Percentiles rank a stretch among this genome's conserved stretches.
These are phyloP conservation scores for Tetramorium bicarinatum DNA, from an alignment of 2,888 invertebrate species.

Conservation along the genomic window DNA sequence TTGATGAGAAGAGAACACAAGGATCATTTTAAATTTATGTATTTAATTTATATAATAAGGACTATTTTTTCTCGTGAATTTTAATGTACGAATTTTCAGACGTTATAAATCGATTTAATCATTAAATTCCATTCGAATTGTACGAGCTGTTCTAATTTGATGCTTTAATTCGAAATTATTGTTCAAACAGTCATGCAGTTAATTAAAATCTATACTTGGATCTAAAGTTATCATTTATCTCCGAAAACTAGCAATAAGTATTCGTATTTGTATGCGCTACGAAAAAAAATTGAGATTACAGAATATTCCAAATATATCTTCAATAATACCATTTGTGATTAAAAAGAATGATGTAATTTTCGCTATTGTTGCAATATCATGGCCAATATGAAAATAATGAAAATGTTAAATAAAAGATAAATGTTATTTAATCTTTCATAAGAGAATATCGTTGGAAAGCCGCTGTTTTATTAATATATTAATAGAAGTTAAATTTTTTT, in stretches of 20 bases:
- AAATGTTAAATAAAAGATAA: background rate
- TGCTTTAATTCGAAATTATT: background rate
- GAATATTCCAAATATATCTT: background rate
- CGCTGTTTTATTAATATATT: background rate
- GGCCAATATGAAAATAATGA: background rate
- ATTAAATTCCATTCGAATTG: background rate
- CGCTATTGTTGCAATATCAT: background rate
- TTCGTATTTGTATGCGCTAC: background rate
- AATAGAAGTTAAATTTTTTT: background rate
- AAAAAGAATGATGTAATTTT: constrained; percentile 15
- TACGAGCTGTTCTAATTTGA: background rate
- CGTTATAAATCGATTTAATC: background rate
- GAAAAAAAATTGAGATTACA: background rate
- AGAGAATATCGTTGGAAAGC: background rate
- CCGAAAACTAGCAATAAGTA: background rate
- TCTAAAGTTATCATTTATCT: background rate
- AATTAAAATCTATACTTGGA: background rate
- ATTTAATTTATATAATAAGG: background rate
- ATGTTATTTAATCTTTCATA: background rate
- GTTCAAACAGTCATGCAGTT: background rate
- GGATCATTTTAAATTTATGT: background rate
- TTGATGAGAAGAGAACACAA: background rate
- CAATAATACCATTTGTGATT: background rate
- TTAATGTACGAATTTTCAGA: background rate
- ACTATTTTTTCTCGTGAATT: background rate